Percentiles rank a stretch among this genome's conserved stretches.
Evolutionary conservation across 2,113 vertebrate genomes (phyloP).

Genomic region (Microcebus jonahi): DNA sequence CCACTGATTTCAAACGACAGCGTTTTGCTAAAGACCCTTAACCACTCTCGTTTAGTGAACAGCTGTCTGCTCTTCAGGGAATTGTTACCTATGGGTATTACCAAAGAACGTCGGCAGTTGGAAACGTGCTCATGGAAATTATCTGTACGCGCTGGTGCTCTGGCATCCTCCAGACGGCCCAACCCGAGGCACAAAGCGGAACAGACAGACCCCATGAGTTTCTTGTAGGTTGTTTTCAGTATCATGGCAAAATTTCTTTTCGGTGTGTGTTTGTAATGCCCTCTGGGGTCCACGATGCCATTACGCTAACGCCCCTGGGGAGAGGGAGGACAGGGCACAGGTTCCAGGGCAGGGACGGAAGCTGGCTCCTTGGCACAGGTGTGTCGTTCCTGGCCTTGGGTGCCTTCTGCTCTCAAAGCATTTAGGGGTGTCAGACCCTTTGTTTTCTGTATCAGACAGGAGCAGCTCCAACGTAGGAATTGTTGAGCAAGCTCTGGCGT

Average conservation of each 20-base stretch:
- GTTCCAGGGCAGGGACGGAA: background rate
- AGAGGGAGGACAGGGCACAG: background rate
- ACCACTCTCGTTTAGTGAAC: background rate
- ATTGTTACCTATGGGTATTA: background rate
- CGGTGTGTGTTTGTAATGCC: accelerated
- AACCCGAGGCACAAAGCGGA: background rate
- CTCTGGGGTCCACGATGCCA: background rate
- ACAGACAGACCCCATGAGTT: accelerated
- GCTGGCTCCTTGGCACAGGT: background rate
- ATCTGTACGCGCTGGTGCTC: background rate
- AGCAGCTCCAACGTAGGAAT: background rate
- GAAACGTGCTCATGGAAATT: background rate
- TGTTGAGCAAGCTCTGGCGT: background rate
- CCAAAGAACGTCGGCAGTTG: slow-evolving; percentile 41
- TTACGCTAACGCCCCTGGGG: background rate
- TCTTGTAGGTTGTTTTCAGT: accelerated
- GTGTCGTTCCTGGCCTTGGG: background rate
- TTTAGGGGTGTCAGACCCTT: background rate
- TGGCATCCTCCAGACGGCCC: background rate
- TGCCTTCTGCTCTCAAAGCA: background rate
- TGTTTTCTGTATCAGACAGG: background rate
- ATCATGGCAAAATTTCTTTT: background rate
- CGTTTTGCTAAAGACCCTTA: background rate
- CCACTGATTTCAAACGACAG: accelerated
- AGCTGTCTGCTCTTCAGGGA: background rate